Conservation (phyloP, 2,113 vertebrate genomes). For the Mystacornis crossleyi region DNA sequence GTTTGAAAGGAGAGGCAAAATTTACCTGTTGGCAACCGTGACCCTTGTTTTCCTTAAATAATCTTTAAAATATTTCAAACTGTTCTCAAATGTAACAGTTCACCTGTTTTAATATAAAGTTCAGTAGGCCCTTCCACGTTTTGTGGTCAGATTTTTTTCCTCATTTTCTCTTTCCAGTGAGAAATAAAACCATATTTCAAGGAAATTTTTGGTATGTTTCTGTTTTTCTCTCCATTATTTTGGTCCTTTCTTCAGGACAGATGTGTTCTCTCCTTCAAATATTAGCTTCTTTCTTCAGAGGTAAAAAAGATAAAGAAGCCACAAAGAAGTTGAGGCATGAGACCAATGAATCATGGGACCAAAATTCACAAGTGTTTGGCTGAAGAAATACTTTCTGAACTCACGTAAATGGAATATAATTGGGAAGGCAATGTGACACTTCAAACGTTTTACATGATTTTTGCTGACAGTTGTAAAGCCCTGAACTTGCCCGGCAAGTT, state of each 20-base stretch:
- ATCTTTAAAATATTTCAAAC: background rate
- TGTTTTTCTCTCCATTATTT: background rate
- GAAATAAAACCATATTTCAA: background rate
- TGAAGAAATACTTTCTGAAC: background rate
- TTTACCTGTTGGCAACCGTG: accelerated
- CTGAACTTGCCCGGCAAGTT: accelerated
- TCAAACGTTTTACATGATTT: background rate
- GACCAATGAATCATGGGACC: background rate
- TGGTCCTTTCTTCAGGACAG: background rate
- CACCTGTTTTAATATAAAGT: background rate
- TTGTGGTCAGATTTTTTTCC: background rate
- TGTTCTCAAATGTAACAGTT: background rate
- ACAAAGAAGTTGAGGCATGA: background rate
- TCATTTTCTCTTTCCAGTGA: background rate
- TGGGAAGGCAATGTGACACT: background rate
- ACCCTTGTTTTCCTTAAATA: background rate
- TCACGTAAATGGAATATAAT: background rate
- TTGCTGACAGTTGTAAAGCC: background rate
- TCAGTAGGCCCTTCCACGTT: background rate
- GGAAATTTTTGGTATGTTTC: background rate
- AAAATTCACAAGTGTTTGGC: background rate
- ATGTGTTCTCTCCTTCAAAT: accelerated
- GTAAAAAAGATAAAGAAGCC: background rate
- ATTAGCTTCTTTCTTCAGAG: background rate
- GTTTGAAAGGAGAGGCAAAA: background rate